phyloP scores from a whole-genome alignment of 2,888 invertebrate species.

The Volucella bombylans region DNA sequence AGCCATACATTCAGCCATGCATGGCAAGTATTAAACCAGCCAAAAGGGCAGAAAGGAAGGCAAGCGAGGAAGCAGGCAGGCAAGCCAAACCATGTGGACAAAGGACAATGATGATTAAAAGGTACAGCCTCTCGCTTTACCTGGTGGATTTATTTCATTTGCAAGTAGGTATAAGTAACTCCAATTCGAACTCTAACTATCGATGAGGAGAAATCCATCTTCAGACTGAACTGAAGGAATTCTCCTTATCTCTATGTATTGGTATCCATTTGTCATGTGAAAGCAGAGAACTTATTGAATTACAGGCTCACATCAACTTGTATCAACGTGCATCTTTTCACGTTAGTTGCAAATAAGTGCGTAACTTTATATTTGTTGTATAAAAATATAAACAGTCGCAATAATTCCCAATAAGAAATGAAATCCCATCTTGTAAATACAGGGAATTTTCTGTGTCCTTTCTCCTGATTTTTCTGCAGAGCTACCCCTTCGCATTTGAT shows the following conservation, averaged over 20 bases:
- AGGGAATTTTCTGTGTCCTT: conserved; percentile 48
- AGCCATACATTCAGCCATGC: conserved; percentile 14
- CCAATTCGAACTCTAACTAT: conserved; percentile 2
- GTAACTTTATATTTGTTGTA: not conserved
- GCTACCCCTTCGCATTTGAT: conserved; percentile 42
- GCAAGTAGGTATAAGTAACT: conserved; percentile 25
- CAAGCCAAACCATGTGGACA: conserved; percentile 59
- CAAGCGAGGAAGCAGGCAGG: not conserved
- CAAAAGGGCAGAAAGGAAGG: too few relatives aligned
- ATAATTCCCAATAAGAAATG: conserved; percentile 8
- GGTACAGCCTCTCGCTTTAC: conserved; percentile 48
- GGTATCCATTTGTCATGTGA: too few relatives aligned
- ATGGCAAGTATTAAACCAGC: too few relatives aligned
- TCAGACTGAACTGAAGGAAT: not conserved
- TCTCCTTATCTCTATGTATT: too few relatives aligned
- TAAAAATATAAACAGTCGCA: conserved; percentile 11
- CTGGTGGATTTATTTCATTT: conserved; percentile 55
- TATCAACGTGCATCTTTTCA: not conserved
- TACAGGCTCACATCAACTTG: not conserved
- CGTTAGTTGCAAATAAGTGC: conserved; percentile 19
- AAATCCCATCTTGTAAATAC: conserved; percentile 59
- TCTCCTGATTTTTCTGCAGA: conserved; percentile 60
- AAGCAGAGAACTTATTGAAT: too few relatives aligned
- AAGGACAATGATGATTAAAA: conserved; percentile 67
- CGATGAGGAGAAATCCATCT: conserved; percentile 16